phyloP scores from a whole-genome alignment of 2,888 invertebrate genomes.

The Pegoplata infirma region DNA sequence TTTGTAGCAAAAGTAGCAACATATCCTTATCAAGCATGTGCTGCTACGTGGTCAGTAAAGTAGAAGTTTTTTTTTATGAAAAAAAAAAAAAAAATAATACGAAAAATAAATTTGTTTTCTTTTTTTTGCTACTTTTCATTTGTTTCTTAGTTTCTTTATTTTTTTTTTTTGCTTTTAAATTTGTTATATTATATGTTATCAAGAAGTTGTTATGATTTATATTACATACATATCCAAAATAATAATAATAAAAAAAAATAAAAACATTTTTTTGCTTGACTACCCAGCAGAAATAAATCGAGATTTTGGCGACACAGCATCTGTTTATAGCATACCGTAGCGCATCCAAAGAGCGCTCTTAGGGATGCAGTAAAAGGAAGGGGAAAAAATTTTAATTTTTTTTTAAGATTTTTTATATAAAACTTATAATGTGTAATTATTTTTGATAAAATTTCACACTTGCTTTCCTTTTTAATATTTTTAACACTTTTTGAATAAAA shows the following conservation, averaged over 20 bases:
- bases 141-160: too few species aligned
- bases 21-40: conserved; percentile 59
- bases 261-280: neutral
- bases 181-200: conserved; percentile 34
- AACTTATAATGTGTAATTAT: too few species aligned
- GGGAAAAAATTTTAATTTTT: too few species aligned
- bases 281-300: too few species aligned
- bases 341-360: too few species aligned
- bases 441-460: too few species aligned
- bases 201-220: conserved; percentile 54
- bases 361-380: too few species aligned
- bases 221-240: neutral
- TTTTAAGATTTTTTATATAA: too few species aligned
- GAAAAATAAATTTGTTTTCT: conserved; percentile 13
- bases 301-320: too few species aligned
- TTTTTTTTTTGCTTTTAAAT: conserved; percentile 2
- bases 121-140: neutral
- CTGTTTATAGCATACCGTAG: too few species aligned
- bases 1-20: conserved; percentile 27
- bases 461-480: too few species aligned
- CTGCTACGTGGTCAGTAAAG: conserved; percentile 62
- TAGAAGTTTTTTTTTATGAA: conserved; percentile 45
- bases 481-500: too few species aligned
- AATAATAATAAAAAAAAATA: neutral
- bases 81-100: neutral